Percentiles rank a stretch among this genome's conserved stretches.
phyloP scores from a whole-genome alignment of 2,888 invertebrate species.

The Ennomos quercinarius region DNA sequence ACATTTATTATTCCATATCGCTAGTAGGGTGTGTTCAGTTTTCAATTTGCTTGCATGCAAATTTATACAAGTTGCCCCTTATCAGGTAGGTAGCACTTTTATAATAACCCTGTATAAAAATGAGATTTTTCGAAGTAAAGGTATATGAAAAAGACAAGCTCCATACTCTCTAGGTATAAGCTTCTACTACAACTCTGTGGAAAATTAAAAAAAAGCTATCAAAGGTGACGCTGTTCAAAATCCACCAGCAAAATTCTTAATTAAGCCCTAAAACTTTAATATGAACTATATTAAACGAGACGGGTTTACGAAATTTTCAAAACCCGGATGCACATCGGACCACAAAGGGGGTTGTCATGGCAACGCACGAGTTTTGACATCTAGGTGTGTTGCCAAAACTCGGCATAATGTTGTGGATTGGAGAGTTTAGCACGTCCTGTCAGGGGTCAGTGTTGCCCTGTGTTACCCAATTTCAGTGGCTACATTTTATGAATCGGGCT shows the following conservation, averaged over 20 bases:
- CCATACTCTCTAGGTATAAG: no score
- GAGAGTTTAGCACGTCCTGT: constrained; percentile 41
- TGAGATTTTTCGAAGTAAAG: no score
- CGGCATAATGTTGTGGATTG: constrained; percentile 34
- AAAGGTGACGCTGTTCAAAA: background rate
- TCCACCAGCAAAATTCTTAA: constrained; percentile 28
- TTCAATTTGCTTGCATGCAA: constrained; percentile 20
- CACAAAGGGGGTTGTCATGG: constrained; percentile 79
- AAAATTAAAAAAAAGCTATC: no score
- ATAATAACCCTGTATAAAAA: no score
- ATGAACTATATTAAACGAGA: constrained; percentile 41
- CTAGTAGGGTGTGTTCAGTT: constrained; percentile 16
- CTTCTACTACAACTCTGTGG: no score
- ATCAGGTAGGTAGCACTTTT: no score
- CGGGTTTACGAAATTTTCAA: constrained; percentile 68
- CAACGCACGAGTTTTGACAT: constrained; percentile 72
- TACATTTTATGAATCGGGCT: constrained; percentile 51
- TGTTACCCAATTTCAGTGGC: constrained; percentile 41
- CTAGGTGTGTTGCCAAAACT: constrained; percentile 69
- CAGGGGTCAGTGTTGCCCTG: constrained; percentile 25
- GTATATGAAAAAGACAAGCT: no score
- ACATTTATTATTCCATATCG: constrained; percentile 22
- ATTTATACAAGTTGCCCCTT: background rate
- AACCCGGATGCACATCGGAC: constrained; percentile 70
- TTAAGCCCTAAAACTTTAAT: constrained; percentile 74